Evolutionary conservation across 2,888 invertebrate genomes (phyloP).

Genomic region (Amorpha juglandis): DNA sequence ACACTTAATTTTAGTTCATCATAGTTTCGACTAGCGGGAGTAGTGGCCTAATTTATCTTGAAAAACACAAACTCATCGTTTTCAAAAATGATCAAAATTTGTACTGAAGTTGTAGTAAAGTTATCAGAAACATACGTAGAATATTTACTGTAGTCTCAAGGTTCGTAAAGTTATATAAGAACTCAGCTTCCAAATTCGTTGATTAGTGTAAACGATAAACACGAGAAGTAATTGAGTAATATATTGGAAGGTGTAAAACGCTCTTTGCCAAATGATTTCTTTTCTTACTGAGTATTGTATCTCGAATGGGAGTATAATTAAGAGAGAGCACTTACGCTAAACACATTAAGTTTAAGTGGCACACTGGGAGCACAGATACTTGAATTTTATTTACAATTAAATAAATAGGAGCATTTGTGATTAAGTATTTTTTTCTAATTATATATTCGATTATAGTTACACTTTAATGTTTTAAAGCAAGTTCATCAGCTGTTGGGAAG

Average conservation of each 20-base stretch:
- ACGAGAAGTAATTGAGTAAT: not conserved
- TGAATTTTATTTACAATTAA: not conserved
- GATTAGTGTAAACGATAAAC: not conserved
- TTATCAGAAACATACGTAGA: too few relatives aligned
- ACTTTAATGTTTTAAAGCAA: too few relatives aligned
- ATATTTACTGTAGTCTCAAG: too few relatives aligned
- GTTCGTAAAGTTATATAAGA: not conserved
- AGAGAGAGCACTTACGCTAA: slow-evolving; percentile 58
- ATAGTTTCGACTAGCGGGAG: too few relatives aligned
- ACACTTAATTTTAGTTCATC: too few relatives aligned
- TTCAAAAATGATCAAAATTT: too few relatives aligned
- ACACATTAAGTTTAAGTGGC: slow-evolving; percentile 40
- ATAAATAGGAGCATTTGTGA: too few relatives aligned
- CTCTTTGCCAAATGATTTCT: slow-evolving; percentile 41
- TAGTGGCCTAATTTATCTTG: too few relatives aligned
- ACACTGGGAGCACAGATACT: slow-evolving; percentile 32
- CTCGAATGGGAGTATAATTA: slow-evolving; percentile 55
- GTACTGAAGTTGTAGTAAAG: too few relatives aligned
- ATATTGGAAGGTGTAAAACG: not conserved
- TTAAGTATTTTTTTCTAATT: not conserved
- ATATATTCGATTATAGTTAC: too few relatives aligned
- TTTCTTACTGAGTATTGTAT: slow-evolving; percentile 28
- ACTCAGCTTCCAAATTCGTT: not conserved
- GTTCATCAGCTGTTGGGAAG: too few relatives aligned
- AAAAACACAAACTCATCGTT: too few relatives aligned